These are phyloP conservation scores for Sitobion miscanthi DNA, from an alignment of 1,140 invertebrate genomes.

Conservation along the genomic window DNA sequence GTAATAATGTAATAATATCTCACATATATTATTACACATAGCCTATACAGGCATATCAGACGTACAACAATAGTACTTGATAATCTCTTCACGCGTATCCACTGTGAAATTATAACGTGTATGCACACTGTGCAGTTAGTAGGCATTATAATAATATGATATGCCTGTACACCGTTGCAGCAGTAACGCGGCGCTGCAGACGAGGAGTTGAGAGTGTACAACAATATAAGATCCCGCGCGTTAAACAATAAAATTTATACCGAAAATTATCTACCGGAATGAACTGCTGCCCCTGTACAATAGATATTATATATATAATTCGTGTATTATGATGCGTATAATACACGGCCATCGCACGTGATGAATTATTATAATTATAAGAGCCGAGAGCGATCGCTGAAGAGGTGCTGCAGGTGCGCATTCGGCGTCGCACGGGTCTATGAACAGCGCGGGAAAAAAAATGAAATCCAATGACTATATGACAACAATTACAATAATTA, in stretches of 20 bases:
- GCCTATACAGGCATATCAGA: not conserved
- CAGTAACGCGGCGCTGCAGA: not conserved
- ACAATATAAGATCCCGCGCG: not conserved
- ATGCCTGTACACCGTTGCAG: no score
- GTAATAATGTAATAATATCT: not conserved
- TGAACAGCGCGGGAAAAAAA: not conserved
- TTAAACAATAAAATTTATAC: slow-evolving; percentile 8
- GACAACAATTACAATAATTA: not conserved
- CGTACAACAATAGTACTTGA: not conserved
- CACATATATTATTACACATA: not conserved
- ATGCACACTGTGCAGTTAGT: not conserved
- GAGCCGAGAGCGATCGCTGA: not conserved
- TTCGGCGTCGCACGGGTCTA: not conserved
- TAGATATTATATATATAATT: not conserved
- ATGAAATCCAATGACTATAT: not conserved
- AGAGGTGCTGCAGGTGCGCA: not conserved
- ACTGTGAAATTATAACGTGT: not conserved
- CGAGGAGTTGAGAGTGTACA: not conserved
- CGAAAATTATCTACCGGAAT: not conserved
- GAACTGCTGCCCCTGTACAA: not conserved
- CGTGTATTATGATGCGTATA: not conserved
- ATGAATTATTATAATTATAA: not conserved
- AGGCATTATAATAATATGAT: no score
- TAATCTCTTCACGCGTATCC: not conserved
- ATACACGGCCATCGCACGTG: not conserved